Evolutionary conservation across 2,888 invertebrate species (phyloP), one percentile per base, ranked within the genome.

Genomic region (Dermolepida albohirtum): DNA sequence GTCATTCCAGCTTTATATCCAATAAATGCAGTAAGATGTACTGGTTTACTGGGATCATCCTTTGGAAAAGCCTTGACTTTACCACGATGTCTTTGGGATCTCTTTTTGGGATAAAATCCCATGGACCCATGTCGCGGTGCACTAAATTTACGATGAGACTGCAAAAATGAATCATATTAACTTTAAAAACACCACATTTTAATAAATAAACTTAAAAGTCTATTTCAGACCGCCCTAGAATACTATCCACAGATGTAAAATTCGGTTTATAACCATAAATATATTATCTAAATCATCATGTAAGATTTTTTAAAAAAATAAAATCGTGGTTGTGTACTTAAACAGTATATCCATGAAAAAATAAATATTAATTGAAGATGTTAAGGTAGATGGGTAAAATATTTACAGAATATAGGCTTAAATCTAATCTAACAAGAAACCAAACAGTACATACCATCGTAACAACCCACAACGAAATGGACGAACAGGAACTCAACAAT

Each of bases 1-100:
- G 97, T 98, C 99, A 99, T 99, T 84, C 99, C 99, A 81, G 99
- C 98, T 85, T 99, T 99, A 87, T 98, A 99, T 70, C 95, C 97
- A 78, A 99, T 89, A 83, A 99, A 99, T 54, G 98, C 96, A 0
- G 99, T 99, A 70, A 99, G 87, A 86, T 98, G 98, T 2, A 98
- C 96, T 49, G 99, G 98, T 84, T 98, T 98, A 78, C 87, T 90
- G 34, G 93, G 87, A 83, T 99, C 97, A 90, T 99, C 99, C 83
- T 95, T 98, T 39, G 99, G 99, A 89, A 98, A 99, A 66, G 98
- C 96, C 95, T 99, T 99, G 74, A 97, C 96, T 86, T 98, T 98
- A 78, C 99, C 99, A 86, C 98, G 94, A 88, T 97, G 97, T 81
- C 97, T 92, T 75, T 90, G 90, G 76, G 96, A 93, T 77, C 99